Base-by-base conservation (phyloP, 2,888 invertebrate genomes). In the Auanema freiburgensis region DNA sequence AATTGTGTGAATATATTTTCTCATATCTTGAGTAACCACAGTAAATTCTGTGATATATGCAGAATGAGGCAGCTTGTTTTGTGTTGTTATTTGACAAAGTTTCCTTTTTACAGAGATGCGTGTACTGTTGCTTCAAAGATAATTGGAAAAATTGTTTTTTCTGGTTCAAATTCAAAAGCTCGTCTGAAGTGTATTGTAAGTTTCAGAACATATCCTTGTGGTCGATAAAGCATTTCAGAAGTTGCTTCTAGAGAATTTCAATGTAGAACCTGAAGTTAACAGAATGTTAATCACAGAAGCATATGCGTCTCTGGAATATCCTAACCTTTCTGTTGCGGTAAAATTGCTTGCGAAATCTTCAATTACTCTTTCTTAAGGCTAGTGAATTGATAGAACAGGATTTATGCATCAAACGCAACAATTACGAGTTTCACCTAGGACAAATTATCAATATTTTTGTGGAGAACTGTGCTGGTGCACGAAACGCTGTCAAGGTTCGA, bases 1-100 rank as follows among this genome's bases (percentile, higher is more conserved):
- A 73, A 77, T 23, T 59, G 68, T 1, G 65, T 66, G 8, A 73
- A 74, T 21, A 66, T 64, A 14, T 77, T 77, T 57, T 25, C 61
- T 14, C 10, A 62, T 1, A 54, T 72, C 4, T 16, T 76, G 12
- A 58, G 63, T 12, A 63, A 67, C 12, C 74, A 74, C 59, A 57
- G 52, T n/a, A n/a, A n/a, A 2, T 50, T 57, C 16, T 71, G 74
- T 25, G 33, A 2, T 1, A 53, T 59, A 0, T 74, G 74, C 46
- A 51, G 57, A 14, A 57, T 65, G 18, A 23, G 64, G 51, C 60
- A 1, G 43, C 16, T 52, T 25, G 42, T 10, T 18, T 23, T n/a
- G 2, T 41, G 11, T n/a, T 10, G 8, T 14, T 18, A 1, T 6
- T 12, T 33, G 0, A 50, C 4, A 1, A 53, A 56, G 21, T 46